Base-by-base conservation (phyloP, 2,888 invertebrate species). In the Drosophila fulvimacula region DNA sequence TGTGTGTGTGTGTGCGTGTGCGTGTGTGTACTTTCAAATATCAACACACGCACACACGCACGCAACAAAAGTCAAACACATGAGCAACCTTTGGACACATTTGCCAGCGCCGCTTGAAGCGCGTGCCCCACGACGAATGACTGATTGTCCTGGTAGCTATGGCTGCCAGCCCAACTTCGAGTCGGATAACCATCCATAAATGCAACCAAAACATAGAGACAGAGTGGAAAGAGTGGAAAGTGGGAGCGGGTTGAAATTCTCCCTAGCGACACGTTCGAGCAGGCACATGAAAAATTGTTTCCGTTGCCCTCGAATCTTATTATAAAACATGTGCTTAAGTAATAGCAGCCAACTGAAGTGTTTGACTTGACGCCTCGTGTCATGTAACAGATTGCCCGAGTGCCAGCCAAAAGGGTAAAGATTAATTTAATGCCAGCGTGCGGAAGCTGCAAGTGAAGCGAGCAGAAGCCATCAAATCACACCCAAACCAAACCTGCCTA, bases 281-380 rank as follows among this genome's bases (percentile, higher is more conserved):
- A 56, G 76, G 68, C 88, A 87, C 69, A 83, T 83, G 83, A 83
- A 89, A 83, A 89, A 83, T 83, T 76, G 83, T 82, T 81, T 69
- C 36, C 64, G 63, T 71, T 61, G 53, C 53, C 55, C 59, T 68
- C 70, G 60, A 74, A 72, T 85, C 89, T 76, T 82, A 84, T 89
- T 84, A 84, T 81, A 89, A 89, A 85, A 88, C 89, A 89, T 84
- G 88, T 84, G 89, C 89, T 83, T 89, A 82, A 82, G 84, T 89
- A 82, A 82, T 89, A 81, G 83, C 88, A 82, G 58, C 69, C 67
- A 88, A 72, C 81, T 83, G 66, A 82, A 78, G 79, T 73, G 76
- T 79, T 79, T 76, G 74, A 76, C 76, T 76, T 76, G 79, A 74
- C 69, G 79, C 61, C 53, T 48, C 60, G 48, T 82, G 87, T 89